Evolutionary conservation across 2,797 vertebrate genomes (phyloP), one percentile per base, ranked within the genome.

Genomic region (Sus cebifrons): DNA sequence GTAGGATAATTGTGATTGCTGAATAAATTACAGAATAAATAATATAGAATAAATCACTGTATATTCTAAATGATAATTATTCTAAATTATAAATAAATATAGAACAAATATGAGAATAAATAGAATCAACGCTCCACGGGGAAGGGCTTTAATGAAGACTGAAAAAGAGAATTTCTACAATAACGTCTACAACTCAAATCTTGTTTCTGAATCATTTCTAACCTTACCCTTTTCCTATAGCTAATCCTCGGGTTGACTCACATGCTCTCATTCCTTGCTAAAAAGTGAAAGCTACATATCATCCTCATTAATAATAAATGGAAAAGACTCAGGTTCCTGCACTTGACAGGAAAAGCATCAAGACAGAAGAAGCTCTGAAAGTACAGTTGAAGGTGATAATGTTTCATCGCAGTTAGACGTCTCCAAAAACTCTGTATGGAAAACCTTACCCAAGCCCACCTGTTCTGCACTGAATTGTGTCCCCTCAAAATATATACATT

Each of bases 241-340:
- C 68, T 40, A 54, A 79, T 85, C 82, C 89, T 79, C 8, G 27
- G 68, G 79, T 82, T 79, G 95, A 96, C 79, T 94, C 86, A 23
- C 75, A 81, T 0, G 8, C 52, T 89, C 83, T 96, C 79, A 29
- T 12, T 92, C 68, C 4, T 52, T 36, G 90, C 96, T 94, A 84
- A 95, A 93, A 89, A 96, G 89, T 58, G 83, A 96, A 87, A 64
- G 86, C 90, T 64, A 29, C 92, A 54, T n/a, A 88, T 95, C 82
- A 75, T 20, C 52, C 9, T 91, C 95, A 79, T 97, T 85, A 97
- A 97, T 97, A 98, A 98, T 96, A 36, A 92, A 97, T 89, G 93
- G 89, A 71, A 58, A 23, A 78, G 95, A 94, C 93, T 92, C 93
- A 23, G 93, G 91, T 90, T 96, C 82, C 94, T 79, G 32, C 93